phyloP scores from a whole-genome alignment of 2,113 vertebrate genomes.

The Pelodiscus sinensis region DNA sequence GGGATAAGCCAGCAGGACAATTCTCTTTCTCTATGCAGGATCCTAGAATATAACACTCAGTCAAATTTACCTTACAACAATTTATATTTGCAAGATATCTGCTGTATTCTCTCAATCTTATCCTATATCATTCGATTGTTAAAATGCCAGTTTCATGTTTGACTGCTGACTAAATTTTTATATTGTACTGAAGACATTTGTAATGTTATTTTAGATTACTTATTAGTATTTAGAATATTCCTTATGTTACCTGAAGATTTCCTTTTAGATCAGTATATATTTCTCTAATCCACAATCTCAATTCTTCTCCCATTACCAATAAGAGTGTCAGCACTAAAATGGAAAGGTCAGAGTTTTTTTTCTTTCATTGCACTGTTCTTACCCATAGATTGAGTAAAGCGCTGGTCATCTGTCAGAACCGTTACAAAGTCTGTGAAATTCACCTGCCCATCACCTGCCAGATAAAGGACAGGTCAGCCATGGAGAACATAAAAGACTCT shows the following conservation, averaged over 20 bases:
- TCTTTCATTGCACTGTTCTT: not conserved
- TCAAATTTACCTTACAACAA: not conserved
- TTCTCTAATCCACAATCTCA: not conserved
- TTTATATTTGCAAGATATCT: not conserved
- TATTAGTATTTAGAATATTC: not conserved
- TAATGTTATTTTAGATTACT: not conserved
- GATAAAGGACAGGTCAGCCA: not conserved
- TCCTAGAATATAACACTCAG: not conserved
- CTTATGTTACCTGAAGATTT: not conserved
- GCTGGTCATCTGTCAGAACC: not conserved
- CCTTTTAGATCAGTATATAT: not conserved
- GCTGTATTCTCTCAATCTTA: not conserved
- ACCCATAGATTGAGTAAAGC: not conserved
- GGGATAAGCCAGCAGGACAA: not conserved
- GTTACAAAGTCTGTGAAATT: not conserved
- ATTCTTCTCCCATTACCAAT: not conserved
- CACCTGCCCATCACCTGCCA: not conserved
- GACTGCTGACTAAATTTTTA: not conserved
- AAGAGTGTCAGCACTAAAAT: not conserved
- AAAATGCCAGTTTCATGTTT: not conserved
- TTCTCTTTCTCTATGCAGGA: not conserved
- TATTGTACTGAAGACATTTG: not conserved
- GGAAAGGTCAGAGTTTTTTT: not conserved
- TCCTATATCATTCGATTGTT: not conserved
- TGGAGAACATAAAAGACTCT: not conserved